These are phyloP conservation scores for Dioctria linearis DNA, from an alignment of 2,888 invertebrate genomes.

Conservation along the genomic window DNA sequence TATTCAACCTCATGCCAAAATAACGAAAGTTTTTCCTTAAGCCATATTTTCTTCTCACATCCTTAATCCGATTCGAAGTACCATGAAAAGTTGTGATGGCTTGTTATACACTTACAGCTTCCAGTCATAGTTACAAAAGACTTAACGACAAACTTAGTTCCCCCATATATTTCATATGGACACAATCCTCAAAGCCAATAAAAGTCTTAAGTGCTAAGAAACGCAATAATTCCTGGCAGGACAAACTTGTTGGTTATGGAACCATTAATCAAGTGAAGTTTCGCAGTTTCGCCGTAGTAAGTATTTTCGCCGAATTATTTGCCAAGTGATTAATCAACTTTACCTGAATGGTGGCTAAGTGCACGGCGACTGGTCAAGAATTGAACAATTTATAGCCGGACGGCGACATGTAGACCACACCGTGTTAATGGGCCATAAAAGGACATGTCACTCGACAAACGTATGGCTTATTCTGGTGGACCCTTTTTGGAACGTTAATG, in stretches of 20 bases:
- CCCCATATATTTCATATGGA: slow-evolving; percentile 31
- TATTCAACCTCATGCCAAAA: too few relatives aligned
- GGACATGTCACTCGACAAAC: slow-evolving; percentile 47
- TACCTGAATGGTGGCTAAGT: slow-evolving; percentile 46
- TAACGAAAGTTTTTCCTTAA: too few relatives aligned
- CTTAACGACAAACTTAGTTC: slow-evolving; percentile 7
- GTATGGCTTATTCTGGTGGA: slow-evolving; percentile 31
- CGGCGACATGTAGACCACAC: slow-evolving; percentile 45
- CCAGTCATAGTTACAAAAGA: slow-evolving; percentile 23
- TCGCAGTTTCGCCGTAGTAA: slow-evolving; percentile 27
- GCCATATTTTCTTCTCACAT: too few relatives aligned
- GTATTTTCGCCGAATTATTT: slow-evolving; percentile 49
- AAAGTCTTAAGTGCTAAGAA: slow-evolving; percentile 40
- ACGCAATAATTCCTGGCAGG: slow-evolving; percentile 47
- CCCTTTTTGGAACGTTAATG: slow-evolving; percentile 14
- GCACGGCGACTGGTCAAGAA: slow-evolving; percentile 38
- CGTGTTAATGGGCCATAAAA: slow-evolving; percentile 51
- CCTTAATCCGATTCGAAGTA: too few relatives aligned
- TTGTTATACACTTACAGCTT: too few relatives aligned
- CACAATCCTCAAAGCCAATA: slow-evolving; percentile 15
- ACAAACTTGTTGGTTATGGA: slow-evolving; percentile 33
- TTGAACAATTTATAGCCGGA: slow-evolving; percentile 51
- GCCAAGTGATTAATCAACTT: slow-evolving; percentile 51
- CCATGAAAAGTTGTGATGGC: too few relatives aligned
- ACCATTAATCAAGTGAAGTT: slow-evolving; percentile 47